Evolutionary conservation across 2,797 vertebrate species (phyloP).

Genomic region (Mallotus villosus): DNA sequence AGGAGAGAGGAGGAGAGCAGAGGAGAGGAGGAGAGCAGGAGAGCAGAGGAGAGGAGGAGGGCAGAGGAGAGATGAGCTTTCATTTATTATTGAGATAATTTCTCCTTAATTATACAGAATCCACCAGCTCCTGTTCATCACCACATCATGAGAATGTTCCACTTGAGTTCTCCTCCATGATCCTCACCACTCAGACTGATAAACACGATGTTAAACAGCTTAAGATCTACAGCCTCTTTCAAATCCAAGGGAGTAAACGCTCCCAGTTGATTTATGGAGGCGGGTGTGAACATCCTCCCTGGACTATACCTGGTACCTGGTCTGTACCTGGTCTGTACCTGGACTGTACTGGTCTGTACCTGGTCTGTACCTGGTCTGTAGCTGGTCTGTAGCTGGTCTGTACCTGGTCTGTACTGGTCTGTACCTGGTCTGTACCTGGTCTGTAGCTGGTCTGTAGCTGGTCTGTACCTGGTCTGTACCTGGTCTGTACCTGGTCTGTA

Average conservation of each 20-base stretch:
- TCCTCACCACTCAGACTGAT: constrained; percentile 29
- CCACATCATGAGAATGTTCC: not conserved
- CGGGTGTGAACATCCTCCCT: not conserved
- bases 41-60: not conserved
- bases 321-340: not conserved
- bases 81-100: too few species aligned
- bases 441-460: too few species aligned
- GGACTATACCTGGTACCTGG: too few species aligned
- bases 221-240: constrained; percentile 51
- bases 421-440: too few species aligned
- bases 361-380: not conserved
- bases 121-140: not conserved
- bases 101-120: too few species aligned
- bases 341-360: not conserved
- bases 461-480: too few species aligned
- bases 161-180: not conserved
- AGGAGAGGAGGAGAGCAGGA: not conserved
- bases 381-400: not conserved
- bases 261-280: constrained; percentile 52
- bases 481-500: not conserved
- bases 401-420: not conserved
- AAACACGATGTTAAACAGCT: constrained; percentile 29
- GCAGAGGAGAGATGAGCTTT: not conserved
- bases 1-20: not conserved
- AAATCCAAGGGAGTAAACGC: constrained; percentile 43